Conservation (phyloP, 2,113 vertebrate species). For the Tretioscincus oriximinensis region DNA sequence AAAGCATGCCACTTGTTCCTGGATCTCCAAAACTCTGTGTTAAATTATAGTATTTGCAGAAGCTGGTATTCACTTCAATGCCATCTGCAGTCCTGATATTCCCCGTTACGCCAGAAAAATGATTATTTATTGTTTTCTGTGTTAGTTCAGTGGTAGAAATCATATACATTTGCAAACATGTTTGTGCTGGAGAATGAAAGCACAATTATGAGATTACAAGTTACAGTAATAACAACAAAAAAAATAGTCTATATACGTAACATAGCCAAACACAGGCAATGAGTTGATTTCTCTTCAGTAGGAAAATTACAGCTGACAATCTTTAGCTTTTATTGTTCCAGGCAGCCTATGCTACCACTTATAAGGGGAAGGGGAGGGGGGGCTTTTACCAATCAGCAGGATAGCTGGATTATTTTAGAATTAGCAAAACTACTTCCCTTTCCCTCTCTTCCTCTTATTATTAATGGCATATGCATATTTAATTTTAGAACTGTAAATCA, state of each 20-base stretch:
- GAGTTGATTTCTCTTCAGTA: background rate
- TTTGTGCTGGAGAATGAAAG: constrained; percentile 32
- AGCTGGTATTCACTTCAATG: background rate
- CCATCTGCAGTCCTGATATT: background rate
- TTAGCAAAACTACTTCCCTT: constrained; percentile 43
- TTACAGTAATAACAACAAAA: constrained; percentile 33
- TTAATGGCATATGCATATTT: constrained; percentile 44
- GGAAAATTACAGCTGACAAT: constrained; percentile 11
- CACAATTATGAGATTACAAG: constrained; percentile 41
- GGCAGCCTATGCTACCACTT: constrained; percentile 22
- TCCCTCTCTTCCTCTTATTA: constrained; percentile 40
- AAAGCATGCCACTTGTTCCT: background rate
- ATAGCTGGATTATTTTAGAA: constrained; percentile 46
- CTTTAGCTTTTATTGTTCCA: constrained; percentile 25
- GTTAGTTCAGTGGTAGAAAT: background rate
- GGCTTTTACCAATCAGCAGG: constrained; percentile 30
- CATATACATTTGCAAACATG: constrained; percentile 1
- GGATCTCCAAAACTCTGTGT: background rate
- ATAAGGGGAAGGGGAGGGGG: background rate
- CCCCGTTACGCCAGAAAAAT: background rate
- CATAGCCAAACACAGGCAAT: background rate
- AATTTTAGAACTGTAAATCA: constrained; percentile 60
- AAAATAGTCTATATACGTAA: background rate
- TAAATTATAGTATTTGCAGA: background rate
- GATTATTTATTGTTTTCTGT: background rate